Conservation (phyloP, 2,113 vertebrate genomes). For the Microtus ochrogaster region DNA sequence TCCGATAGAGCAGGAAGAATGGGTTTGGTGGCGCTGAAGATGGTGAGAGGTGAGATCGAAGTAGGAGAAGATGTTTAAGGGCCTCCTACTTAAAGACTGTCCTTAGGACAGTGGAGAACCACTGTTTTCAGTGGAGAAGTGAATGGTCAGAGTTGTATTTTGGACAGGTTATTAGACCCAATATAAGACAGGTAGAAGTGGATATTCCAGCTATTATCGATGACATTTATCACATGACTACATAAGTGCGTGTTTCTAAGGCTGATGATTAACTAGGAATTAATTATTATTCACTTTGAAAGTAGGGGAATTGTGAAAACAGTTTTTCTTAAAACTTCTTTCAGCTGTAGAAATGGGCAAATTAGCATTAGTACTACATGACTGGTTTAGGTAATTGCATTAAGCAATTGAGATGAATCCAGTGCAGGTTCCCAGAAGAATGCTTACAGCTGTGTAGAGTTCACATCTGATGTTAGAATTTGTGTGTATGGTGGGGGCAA, state of each 20-base stretch:
- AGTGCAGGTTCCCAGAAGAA: slow-evolving; percentile 96
- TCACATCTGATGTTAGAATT: slow-evolving; percentile 87
- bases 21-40: not conserved
- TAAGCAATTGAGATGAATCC: slow-evolving; percentile 92
- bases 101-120: not conserved
- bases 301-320: slow-evolving; percentile 82
- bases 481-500: slow-evolving; percentile 7
- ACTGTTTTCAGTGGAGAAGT: not conserved
- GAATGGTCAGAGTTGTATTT: slow-evolving; percentile 5
- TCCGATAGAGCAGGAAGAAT: not conserved
- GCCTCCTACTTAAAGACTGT: not conserved
- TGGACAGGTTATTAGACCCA: not conserved
- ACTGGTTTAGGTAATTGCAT: slow-evolving; percentile 94
- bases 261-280: slow-evolving; percentile 21
- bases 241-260: slow-evolving; percentile 18
- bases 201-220: not conserved
- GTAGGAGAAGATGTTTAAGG: slow-evolving; percentile 5
- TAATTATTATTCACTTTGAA: slow-evolving; percentile 81
- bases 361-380: slow-evolving; percentile 90
- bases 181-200: not conserved
- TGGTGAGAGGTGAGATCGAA: not conserved
- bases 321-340: slow-evolving; percentile 86
- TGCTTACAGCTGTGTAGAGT: slow-evolving; percentile 94
- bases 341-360: slow-evolving; percentile 89
- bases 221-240: not conserved